Base-by-base conservation (phyloP, 2,888 invertebrate species). In the Pilophorus perplexus region DNA sequence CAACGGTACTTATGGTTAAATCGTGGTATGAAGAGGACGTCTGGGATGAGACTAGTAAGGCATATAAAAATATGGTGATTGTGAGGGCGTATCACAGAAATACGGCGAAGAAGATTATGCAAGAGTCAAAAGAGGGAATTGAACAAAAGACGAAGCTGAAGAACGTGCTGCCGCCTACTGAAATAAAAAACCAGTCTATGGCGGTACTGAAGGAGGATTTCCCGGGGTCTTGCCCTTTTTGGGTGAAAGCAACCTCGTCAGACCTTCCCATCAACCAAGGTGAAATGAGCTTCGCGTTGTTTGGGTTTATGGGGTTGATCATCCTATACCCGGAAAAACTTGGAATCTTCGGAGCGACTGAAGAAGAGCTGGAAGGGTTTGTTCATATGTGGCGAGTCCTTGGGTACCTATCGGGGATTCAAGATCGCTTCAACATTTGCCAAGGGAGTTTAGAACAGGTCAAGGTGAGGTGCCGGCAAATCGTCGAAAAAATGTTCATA, bases 221-320 rank as follows among this genome's bases (percentile, higher is more conserved):
- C 16, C 20, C n/a, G 8, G 55, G 38, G 3, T 18, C 40, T 6
- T 38, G 55, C 20, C 38, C 38, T 18, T 16, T 18, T 23, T 55
- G 55, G 55, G 37, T 55, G 12, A n/a, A n/a, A n/a, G 60, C 23
- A 3, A 27, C 22, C 2, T 20, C 14, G 12, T 48, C 57, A 2
- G 50, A 27, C 25, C 27, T 68, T 22, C 73, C 73, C 57, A 65
- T 83, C 3, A 80, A 78, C 65, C 83, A 83, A 71, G 76, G 76
- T 28, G 81, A 82, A 69, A 82, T 83, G 83, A 74, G 77, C 0
- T 46, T 77, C 2, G 82, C 82, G 0, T 82, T 81, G 71, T 79
- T 79, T 72, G 80, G 79, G 0, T 82, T 83, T 72, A 74, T 82
- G 23, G 80, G 80, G 0, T 69, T 79, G 5, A 69, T 78, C 1